Conservation (phyloP, 2,888 invertebrate species). For the Lasioglossum villosulum region DNA sequence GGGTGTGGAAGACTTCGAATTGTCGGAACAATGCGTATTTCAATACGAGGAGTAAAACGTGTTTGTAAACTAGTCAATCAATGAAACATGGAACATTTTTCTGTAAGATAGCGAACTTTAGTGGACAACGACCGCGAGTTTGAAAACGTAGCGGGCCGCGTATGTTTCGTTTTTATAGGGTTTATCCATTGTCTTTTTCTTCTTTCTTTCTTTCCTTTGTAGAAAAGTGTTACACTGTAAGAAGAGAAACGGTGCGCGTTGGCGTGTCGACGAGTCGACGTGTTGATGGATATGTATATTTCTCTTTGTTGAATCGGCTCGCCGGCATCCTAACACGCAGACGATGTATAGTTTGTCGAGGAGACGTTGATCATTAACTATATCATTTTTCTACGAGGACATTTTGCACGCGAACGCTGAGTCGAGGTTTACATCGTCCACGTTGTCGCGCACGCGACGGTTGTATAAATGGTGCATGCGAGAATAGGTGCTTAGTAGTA, state of each 20-base stretch:
- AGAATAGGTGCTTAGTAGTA: constrained; percentile 65
- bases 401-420: constrained; percentile 16
- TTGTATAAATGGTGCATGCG: constrained; percentile 66
- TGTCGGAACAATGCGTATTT: constrained; percentile 52
- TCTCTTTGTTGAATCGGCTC: constrained; percentile 8
- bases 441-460: constrained; percentile 1
- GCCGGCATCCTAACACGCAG: not conserved
- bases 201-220: constrained; percentile 6
- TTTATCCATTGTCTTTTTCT: not conserved
- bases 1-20: not conserved
- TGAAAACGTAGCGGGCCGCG: constrained; percentile 13
- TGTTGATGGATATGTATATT: not conserved
- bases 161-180: constrained; percentile 28
- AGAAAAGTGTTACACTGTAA: not conserved
- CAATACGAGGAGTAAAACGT: constrained; percentile 61
- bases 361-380: constrained; percentile 4
- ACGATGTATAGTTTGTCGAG: not conserved
- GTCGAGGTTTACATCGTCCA: constrained; percentile 22
- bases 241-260: not conserved
- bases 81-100: constrained; percentile 65
- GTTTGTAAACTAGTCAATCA: constrained; percentile 82
- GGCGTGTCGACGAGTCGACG: constrained; percentile 6
- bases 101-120: constrained; percentile 66
- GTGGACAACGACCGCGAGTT: constrained; percentile 35
- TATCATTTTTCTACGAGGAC: constrained; percentile 36